Evolutionary conservation across 2,888 invertebrate genomes (phyloP), one percentile per base, ranked within the genome.

Genomic region (Chymomyza caudatula): DNA sequence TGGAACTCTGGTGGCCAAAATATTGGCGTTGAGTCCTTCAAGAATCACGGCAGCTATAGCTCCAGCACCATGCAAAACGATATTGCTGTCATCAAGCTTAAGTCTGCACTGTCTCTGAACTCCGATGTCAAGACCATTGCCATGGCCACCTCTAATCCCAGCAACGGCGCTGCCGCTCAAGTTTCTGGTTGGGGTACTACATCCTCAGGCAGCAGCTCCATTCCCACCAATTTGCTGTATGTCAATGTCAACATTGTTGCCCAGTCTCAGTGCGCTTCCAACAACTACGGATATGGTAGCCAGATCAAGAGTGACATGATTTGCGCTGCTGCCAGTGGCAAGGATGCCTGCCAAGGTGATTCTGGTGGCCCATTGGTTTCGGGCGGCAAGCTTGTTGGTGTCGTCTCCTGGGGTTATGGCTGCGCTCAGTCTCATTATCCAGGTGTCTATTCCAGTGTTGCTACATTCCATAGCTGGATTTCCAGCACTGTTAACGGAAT

Each of bases 1-100:
- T 89, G 85, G 64, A 81, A 69, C 60, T 62, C 63, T 17, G 83
- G 77, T 47, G 86, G 86, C 42, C 13, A 22, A 6, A 15, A 74
- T 1, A 20, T 72, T 8, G 5, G 19, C 0, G 72, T 79, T 8
- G 25, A 43, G 23, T 19, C 60, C 3, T 69, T 70, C 60, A 63
- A 52, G n/a, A 68, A 43, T 77, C 83, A 85, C 1, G 63, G n/a
- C 8, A 60, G 61, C 6, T 72, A 65, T 8, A 52, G 49, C 20
- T 88, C 84, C 15, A 65, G 67, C 0, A 88, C 89, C 23, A 91
- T 91, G 22, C 73, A 69, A 13, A 91, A 91, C 71, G 93, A 94
- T 63, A 89, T 93, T 42, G 93, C 93, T 0, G 74, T 93, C 0
- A 80, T 93, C 4, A 91, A 91, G 88, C 71, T 92, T 42, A 65